These are phyloP conservation scores for Chelidonichthys spinosus DNA, from an alignment of 2,797 vertebrate genomes.

Conservation along the genomic window DNA sequence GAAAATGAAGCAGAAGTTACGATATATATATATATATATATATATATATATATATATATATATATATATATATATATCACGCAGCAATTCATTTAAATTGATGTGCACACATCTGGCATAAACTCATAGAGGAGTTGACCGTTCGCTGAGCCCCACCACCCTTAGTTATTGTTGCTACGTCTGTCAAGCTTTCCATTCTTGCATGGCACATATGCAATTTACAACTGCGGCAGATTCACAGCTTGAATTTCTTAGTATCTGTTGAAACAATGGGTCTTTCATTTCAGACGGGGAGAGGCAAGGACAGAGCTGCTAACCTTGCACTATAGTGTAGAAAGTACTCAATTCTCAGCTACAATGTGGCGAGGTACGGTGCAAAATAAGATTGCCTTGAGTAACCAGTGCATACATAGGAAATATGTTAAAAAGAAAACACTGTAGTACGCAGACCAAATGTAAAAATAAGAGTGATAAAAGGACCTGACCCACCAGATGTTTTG, in stretches of 20 bases:
- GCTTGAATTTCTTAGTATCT: background rate
- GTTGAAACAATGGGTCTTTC: background rate
- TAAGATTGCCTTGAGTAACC: background rate
- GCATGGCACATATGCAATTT: background rate
- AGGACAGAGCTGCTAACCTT: background rate
- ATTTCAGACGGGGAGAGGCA: background rate
- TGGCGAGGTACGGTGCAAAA: background rate
- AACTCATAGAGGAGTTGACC: background rate
- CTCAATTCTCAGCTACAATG: background rate
- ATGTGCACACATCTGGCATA: slow-evolving; percentile 8
- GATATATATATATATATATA: background rate
- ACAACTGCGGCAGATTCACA: slow-evolving; percentile 1
- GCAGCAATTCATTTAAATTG: background rate
- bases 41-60: too few relatives aligned
- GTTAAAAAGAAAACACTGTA: background rate
- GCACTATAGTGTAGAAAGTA: background rate
- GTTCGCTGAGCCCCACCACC: background rate
- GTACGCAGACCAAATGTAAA: background rate
- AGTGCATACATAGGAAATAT: background rate
- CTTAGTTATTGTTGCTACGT: background rate
- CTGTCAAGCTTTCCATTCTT: slow-evolving; percentile 16
- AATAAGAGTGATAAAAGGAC: background rate
- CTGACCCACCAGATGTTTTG: too few relatives aligned
- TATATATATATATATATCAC: background rate
- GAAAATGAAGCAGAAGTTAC: background rate